phyloP scores from a whole-genome alignment of 2,888 invertebrate species.

The Pachydiplax longipennis region DNA sequence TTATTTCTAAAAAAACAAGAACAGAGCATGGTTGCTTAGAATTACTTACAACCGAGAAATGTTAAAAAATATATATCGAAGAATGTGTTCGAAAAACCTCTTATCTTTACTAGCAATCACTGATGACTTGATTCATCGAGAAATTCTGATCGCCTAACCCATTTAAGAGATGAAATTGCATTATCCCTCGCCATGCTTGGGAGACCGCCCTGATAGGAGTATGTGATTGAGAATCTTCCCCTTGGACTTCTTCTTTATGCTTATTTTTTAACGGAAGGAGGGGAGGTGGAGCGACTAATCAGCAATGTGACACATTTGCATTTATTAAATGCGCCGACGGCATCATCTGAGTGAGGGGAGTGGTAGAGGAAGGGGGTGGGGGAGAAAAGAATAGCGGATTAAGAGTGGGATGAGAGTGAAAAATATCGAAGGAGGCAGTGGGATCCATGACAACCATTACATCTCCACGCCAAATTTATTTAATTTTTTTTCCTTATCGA shows the following conservation, averaged over 20 bases:
- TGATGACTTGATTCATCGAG: neutral
- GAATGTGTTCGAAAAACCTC: neutral
- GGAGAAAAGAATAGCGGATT: neutral
- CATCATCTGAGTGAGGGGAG: neutral
- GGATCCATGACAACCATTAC: conserved; percentile 18
- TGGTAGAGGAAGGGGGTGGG: neutral
- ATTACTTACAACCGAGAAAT: neutral
- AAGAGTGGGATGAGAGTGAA: neutral
- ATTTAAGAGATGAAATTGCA: neutral
- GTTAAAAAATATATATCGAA: neutral
- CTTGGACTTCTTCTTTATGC: neutral
- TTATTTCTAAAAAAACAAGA: no score
- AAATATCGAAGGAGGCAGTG: neutral
- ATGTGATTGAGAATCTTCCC: neutral
- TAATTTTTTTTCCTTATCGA: neutral
- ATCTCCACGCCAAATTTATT: conserved; percentile 10
- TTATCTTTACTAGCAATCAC: neutral
- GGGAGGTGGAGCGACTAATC: conserved; percentile 23
- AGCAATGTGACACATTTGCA: conserved; percentile 38
- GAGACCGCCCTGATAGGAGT: neutral
- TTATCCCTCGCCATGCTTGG: neutral
- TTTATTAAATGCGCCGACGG: conserved; percentile 24
- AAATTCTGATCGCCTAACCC: neutral
- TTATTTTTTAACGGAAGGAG: neutral
- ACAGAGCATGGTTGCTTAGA: no score